Evolutionary conservation across 2,888 invertebrate genomes (phyloP).

Genomic region (Syritta pipiens): DNA sequence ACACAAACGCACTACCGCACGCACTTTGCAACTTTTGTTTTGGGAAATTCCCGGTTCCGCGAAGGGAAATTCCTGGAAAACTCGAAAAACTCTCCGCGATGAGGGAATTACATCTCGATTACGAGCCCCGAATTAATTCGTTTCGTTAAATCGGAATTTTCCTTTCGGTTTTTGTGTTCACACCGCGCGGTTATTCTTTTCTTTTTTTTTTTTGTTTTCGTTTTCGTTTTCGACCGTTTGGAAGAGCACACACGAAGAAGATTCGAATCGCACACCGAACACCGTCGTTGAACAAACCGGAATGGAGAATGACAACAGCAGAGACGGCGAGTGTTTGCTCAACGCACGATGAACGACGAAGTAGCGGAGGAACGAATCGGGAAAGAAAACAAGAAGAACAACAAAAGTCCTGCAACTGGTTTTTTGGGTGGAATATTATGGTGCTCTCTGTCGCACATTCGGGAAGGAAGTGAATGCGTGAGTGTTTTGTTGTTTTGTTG

Average conservation of each 20-base stretch:
- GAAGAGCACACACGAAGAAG: constrained; percentile 20
- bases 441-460: constrained; percentile 19
- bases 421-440: not conserved
- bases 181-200: not conserved
- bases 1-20: too few relatives aligned
- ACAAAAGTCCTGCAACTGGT: constrained; percentile 52
- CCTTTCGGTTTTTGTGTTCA: constrained; percentile 31
- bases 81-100: constrained; percentile 8
- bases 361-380: constrained; percentile 35
- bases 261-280: constrained; percentile 35
- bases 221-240: constrained; percentile 28
- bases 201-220: constrained; percentile 8
- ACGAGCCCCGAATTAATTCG: not conserved
- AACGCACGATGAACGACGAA: constrained; percentile 8
- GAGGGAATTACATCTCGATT: constrained; percentile 52
- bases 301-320: constrained; percentile 45
- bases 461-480: not conserved
- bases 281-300: constrained; percentile 58
- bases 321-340: constrained; percentile 16
- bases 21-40: constrained; percentile 42
- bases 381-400: too few relatives aligned
- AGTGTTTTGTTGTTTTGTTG: constrained; percentile 7
- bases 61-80: constrained; percentile 35
- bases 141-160: constrained; percentile 3
- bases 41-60: constrained; percentile 42